Conservation (phyloP, 1,140 invertebrate genomes). For the Anagrus nilaparvatae region DNA sequence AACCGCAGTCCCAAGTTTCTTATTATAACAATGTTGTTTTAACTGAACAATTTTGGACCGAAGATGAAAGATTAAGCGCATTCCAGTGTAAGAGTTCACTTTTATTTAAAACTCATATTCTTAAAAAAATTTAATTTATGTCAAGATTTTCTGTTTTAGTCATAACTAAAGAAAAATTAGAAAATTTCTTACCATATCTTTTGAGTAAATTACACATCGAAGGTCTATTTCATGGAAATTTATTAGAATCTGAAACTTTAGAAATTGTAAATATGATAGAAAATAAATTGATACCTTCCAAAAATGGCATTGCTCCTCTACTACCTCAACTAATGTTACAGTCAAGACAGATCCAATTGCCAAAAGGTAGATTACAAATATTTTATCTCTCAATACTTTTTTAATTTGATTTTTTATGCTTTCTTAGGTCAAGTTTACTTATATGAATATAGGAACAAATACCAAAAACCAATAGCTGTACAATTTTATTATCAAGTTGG, state of each 20-base stretch:
- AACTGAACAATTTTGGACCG: conserved; percentile 77
- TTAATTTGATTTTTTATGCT: conserved; percentile 20
- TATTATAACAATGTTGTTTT: conserved; percentile 79
- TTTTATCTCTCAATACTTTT: conserved; percentile 8
- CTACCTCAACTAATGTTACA: conserved; percentile 68
- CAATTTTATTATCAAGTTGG: conserved; percentile 83
- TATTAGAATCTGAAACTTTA: conserved; percentile 52
- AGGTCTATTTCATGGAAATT: too few species aligned
- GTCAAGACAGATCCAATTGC: conserved; percentile 72
- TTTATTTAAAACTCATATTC: conserved; percentile 9
- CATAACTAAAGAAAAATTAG: conserved; percentile 60
- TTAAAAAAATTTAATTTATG: conserved; percentile 3
- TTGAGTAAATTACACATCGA: conserved; percentile 73
- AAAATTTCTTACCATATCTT: conserved; percentile 64
- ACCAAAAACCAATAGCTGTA: conserved; percentile 79
- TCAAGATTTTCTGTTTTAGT: conserved; percentile 40
- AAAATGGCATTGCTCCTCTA: conserved; percentile 52
- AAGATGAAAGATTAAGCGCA: conserved; percentile 72
- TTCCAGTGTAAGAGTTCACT: conserved; percentile 52
- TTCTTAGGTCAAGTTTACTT: conserved; percentile 65
- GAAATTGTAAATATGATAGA: conserved; percentile 60
- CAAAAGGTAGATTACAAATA: conserved; percentile 61
- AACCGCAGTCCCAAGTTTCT: conserved; percentile 84
- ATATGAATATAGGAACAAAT: conserved; percentile 60
- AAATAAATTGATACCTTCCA: conserved; percentile 45